Evolutionary conservation across 1,140 invertebrate genomes (phyloP).

Genomic region (Drosophila mojavensis): DNA sequence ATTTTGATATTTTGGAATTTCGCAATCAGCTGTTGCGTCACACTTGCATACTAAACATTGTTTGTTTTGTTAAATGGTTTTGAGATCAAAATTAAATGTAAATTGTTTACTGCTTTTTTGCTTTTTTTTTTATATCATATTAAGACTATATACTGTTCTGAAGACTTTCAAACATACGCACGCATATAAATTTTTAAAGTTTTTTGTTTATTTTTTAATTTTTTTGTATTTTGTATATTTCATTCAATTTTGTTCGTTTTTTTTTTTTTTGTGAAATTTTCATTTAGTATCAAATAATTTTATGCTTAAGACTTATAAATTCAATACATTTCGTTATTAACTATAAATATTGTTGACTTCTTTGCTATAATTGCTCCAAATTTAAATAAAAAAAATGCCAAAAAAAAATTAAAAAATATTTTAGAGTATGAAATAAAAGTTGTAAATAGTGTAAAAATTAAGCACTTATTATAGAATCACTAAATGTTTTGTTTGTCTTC

Average conservation of each 20-base stretch:
- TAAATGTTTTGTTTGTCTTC: slow-evolving; percentile 78
- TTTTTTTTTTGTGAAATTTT: slow-evolving; percentile 24
- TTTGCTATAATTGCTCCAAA: slow-evolving; percentile 58
- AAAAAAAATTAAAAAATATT: slow-evolving; percentile 58
- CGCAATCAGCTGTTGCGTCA: slow-evolving; percentile 66
- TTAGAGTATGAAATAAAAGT: slow-evolving; percentile 54
- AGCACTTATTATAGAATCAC: slow-evolving; percentile 78
- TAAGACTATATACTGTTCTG: slow-evolving; percentile 71
- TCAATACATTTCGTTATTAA: slow-evolving; percentile 72
- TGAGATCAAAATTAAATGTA: slow-evolving; percentile 82
- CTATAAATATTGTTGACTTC: slow-evolving; percentile 72
- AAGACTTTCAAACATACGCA: slow-evolving; percentile 57
- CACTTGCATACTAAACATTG: slow-evolving; percentile 48
- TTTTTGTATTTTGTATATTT: slow-evolving; percentile 49
- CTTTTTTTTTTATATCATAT: slow-evolving; percentile 37
- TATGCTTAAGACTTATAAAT: slow-evolving; percentile 74
- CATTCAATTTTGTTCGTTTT: slow-evolving; percentile 57
- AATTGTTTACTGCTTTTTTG: slow-evolving; percentile 28
- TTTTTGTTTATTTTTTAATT: slow-evolving; percentile 26
- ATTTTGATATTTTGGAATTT: slow-evolving; percentile 79
- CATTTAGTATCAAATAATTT: slow-evolving; percentile 32
- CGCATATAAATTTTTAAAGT: slow-evolving; percentile 34
- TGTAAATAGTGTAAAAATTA: slow-evolving; percentile 55
- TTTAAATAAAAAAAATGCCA: slow-evolving; percentile 41
- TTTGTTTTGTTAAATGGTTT: slow-evolving; percentile 52